Conservation (phyloP, 2,888 invertebrate species). For the Drosophila infuscata region DNA sequence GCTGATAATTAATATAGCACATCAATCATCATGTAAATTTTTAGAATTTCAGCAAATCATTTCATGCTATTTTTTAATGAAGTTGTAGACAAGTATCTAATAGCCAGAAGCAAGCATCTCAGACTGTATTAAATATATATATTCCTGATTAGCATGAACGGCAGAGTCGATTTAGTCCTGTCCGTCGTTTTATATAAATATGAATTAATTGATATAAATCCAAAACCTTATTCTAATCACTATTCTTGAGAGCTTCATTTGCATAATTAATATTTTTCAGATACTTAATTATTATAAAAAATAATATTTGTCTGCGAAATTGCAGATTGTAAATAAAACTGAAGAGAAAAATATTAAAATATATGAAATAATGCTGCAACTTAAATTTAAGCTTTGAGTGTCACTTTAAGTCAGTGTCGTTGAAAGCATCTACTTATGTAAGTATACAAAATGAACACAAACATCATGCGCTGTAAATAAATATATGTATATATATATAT, state of each 20-base stretch:
- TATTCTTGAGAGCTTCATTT: too few relatives aligned
- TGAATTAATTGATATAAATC: too few relatives aligned
- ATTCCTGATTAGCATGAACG: neutral
- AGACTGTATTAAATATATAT: neutral
- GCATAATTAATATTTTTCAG: neutral
- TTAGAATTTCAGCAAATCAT: neutral
- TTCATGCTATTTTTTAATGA: neutral
- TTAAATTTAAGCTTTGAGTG: neutral
- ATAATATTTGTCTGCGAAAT: neutral
- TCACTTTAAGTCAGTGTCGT: conserved; percentile 32
- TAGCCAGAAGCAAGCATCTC: neutral
- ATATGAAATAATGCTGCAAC: neutral
- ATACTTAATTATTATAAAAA: neutral
- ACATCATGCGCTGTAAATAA: conserved; percentile 2
- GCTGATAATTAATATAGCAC: conserved; percentile 4
- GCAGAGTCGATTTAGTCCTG: neutral
- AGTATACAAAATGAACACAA: neutral
- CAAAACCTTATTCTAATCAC: too few relatives aligned
- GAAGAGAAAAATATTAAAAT: neutral
- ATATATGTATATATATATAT: neutral
- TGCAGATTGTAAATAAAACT: neutral
- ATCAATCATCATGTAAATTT: neutral
- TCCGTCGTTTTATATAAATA: too few relatives aligned
- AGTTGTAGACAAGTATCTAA: neutral
- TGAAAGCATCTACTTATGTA: neutral